Conservation (phyloP, 2,113 vertebrate genomes). For the Chrysochloris asiatica region DNA sequence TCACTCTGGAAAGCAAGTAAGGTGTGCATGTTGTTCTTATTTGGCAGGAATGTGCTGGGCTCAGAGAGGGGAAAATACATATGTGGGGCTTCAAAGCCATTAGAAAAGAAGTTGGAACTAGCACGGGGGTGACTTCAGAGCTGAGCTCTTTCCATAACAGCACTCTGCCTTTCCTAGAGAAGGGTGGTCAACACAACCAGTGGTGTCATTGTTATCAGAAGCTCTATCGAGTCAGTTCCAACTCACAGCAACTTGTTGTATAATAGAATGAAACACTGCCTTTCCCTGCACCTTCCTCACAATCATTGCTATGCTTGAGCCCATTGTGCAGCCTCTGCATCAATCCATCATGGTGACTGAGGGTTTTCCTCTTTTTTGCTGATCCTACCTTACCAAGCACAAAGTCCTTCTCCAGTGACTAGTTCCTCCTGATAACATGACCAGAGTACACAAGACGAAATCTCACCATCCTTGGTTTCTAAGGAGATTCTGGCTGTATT, state of each 20-base stretch:
- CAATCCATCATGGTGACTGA: too few relatives aligned
- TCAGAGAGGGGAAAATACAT: neutral
- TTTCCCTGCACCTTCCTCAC: neutral
- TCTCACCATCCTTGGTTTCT: too few relatives aligned
- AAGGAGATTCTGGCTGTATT: too few relatives aligned
- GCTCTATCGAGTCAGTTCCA: neutral
- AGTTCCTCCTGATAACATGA: too few relatives aligned
- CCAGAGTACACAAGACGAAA: too few relatives aligned
- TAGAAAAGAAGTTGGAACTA: neutral
- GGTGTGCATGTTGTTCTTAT: rapidly evolving
- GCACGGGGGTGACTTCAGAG: neutral
- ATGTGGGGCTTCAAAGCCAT: neutral
- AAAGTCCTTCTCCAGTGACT: neutral
- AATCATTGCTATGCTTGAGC: neutral
- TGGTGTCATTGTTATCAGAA: neutral
- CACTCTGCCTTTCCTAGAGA: neutral
- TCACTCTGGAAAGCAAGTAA: neutral
- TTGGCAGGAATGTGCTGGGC: neutral
- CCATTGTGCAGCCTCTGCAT: neutral
- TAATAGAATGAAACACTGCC: neutral
- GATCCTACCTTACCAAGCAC: too few relatives aligned
- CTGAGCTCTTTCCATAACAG: neutral
- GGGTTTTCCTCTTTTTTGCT: too few relatives aligned
- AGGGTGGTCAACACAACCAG: rapidly evolving
- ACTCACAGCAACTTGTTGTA: neutral